A percentile compares a stretch with the other conserved stretches of the same genome.
phyloP scores from a whole-genome alignment of 2,888 invertebrate genomes.

The Pteria penguin region DNA sequence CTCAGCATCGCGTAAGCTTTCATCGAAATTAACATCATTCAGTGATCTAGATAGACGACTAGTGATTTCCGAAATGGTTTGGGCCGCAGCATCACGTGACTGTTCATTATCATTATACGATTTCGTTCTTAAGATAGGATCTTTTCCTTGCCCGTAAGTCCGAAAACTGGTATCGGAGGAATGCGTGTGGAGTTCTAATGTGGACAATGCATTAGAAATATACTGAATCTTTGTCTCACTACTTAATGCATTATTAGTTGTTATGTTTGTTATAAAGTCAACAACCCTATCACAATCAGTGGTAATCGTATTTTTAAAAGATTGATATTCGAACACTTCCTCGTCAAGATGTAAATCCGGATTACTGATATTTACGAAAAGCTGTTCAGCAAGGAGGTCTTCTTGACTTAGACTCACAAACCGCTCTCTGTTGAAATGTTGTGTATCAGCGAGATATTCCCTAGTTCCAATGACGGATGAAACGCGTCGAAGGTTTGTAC shows the following conservation, averaged over 20 bases:
- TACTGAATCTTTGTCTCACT: slow-evolving; percentile 33
- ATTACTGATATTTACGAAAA: not conserved
- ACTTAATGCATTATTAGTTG: slow-evolving; percentile 15
- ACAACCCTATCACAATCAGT: slow-evolving; percentile 22
- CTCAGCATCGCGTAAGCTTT: not conserved
- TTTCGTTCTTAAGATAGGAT: not conserved
- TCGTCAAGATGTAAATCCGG: not conserved
- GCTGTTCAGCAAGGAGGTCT: not conserved
- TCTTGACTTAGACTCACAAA: not conserved
- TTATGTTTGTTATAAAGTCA: slow-evolving; percentile 24
- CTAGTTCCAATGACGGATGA: not conserved
- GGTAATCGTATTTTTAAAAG: not conserved
- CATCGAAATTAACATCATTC: slow-evolving; percentile 19
- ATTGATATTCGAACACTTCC: not conserved
- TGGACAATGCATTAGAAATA: slow-evolving; percentile 22
- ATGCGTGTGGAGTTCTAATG: slow-evolving; percentile 7
- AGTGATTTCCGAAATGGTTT: slow-evolving; percentile 21
- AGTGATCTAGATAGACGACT: slow-evolving; percentile 25
- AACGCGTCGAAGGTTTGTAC: not conserved
- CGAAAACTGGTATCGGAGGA: not conserved
- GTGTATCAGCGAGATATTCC: not conserved
- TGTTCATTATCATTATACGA: not conserved
- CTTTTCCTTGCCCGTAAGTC: not conserved
- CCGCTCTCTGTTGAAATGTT: not conserved
- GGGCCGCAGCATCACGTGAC: not conserved